Percentiles rank a stretch among this genome's conserved stretches.
Conservation (phyloP, 2,113 vertebrate species). For the Microcebus ravelobensis region DNA sequence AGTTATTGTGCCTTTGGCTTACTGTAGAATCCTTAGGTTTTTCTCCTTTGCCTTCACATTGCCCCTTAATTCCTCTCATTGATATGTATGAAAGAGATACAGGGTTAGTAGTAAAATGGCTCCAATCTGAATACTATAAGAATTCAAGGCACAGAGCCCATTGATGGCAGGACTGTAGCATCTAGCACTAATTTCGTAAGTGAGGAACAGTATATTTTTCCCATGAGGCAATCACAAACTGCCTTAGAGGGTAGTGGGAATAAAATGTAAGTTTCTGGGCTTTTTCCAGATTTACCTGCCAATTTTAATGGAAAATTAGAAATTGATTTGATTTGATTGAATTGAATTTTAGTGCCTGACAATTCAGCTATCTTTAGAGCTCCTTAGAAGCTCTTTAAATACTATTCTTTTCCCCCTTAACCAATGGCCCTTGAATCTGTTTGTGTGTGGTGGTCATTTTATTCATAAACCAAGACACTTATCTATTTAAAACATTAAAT, state of each 20-base stretch:
- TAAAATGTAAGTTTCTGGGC: background rate
- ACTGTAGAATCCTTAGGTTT: background rate
- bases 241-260: background rate
- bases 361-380: background rate
- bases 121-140: background rate
- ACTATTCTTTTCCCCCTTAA: background rate
- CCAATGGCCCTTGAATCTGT: background rate
- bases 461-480: background rate
- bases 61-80: background rate
- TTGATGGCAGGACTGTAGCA: background rate
- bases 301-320: constrained; percentile 7
- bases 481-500: background rate
- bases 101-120: background rate
- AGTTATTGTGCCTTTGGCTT: background rate
- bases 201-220: background rate
- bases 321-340: constrained; percentile 6
- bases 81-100: background rate
- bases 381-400: background rate
- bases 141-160: background rate
- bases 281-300: background rate
- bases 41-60: background rate
- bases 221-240: background rate
- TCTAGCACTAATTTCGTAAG: background rate
- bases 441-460: background rate
- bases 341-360: background rate